Conservation (phyloP, 1,140 invertebrate genomes). For the Achroia grisella region DNA sequence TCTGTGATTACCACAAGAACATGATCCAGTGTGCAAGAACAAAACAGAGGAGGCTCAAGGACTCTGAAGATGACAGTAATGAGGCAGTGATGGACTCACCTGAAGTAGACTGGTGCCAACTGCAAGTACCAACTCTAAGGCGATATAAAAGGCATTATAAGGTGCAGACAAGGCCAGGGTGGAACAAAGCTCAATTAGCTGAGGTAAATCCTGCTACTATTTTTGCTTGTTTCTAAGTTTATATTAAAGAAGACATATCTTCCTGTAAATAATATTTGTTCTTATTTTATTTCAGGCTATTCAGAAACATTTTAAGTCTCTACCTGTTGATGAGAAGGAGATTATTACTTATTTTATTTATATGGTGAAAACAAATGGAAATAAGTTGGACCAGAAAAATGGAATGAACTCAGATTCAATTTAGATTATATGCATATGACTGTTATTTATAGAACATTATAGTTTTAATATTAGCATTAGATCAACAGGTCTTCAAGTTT, state of each 20-base stretch:
- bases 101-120: constrained; percentile 93
- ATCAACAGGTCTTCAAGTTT: constrained; percentile 20
- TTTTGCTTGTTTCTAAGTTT: neutral
- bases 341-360: constrained; percentile 97
- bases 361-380: constrained; percentile 95
- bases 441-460: constrained; percentile 39
- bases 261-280: constrained; percentile 1
- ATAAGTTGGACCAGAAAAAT: constrained; percentile 93
- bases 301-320: constrained; percentile 95
- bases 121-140: constrained; percentile 94
- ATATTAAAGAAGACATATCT: neutral
- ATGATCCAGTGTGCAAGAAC: constrained; percentile 94
- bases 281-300: constrained; percentile 82
- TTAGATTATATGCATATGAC: constrained; percentile 38
- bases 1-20: constrained; percentile 96
- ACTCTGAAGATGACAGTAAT: constrained; percentile 94
- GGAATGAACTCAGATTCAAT: constrained; percentile 79
- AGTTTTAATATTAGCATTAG: constrained; percentile 34
- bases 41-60: constrained; percentile 87
- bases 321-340: constrained; percentile 95
- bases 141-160: constrained; percentile 96
- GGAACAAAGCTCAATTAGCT: constrained; percentile 95
- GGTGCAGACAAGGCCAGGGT: constrained; percentile 88
- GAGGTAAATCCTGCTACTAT: constrained; percentile 83
- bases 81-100: constrained; percentile 90